These are phyloP conservation scores for Cyprinodon brontotheroides DNA, from an alignment of 2,113 vertebrate genomes.

Conservation along the genomic window DNA sequence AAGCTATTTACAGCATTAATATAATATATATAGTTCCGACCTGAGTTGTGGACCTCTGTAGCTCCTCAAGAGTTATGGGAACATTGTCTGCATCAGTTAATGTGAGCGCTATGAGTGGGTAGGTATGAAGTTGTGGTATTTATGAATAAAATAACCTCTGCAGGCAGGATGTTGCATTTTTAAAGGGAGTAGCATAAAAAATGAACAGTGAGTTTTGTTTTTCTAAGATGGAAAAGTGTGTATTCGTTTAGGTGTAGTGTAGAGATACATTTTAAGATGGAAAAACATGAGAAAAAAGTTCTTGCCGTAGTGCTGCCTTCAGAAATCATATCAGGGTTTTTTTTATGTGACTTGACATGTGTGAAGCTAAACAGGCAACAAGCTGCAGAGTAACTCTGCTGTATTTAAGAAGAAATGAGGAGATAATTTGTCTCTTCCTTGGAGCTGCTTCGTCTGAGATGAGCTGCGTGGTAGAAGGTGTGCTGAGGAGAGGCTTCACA, in stretches of 20 bases:
- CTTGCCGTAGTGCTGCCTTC: not conserved
- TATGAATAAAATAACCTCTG: not conserved
- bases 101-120: not conserved
- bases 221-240: not conserved
- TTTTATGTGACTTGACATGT: constrained; percentile 13
- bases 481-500: constrained; percentile 55
- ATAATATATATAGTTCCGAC: too few species aligned
- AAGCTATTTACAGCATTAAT: too few species aligned
- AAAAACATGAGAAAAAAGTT: not conserved
- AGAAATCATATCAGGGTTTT: not conserved
- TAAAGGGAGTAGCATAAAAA: not conserved
- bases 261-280: too few species aligned
- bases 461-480: constrained; percentile 35
- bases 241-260: not conserved
- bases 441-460: constrained; percentile 27
- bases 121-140: not conserved
- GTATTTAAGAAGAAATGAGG: constrained; percentile 14
- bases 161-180: not conserved
- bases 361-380: not conserved
- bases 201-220: not conserved
- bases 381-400: not conserved
- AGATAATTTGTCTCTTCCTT: constrained; percentile 18
- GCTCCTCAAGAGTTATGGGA: not conserved
- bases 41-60: too few species aligned
- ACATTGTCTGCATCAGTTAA: too few species aligned